Percentiles rank a stretch among this genome's conserved stretches.
Conservation (phyloP, 1,140 invertebrate species). For the Sogatella furcifera region DNA sequence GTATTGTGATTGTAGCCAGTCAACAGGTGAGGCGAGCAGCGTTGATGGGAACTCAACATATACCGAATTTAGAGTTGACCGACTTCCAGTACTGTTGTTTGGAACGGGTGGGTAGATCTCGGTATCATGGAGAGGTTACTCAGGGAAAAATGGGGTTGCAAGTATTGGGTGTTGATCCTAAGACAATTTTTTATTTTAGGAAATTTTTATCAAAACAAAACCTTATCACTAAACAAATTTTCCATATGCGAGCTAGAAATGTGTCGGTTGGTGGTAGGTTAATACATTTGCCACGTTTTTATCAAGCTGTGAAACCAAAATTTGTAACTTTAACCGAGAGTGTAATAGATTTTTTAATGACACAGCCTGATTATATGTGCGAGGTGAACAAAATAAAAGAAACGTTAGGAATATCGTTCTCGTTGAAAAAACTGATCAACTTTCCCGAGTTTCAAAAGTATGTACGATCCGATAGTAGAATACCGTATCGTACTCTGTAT, state of each 20-base stretch:
- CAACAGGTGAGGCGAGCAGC: constrained; percentile 47
- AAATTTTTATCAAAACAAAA: constrained; percentile 46
- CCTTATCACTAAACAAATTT: constrained; percentile 51
- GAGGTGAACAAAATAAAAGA: constrained; percentile 42
- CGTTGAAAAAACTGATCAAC: constrained; percentile 17
- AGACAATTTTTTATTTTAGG: constrained; percentile 53
- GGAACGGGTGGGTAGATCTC: constrained; percentile 62
- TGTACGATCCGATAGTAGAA: constrained; percentile 30
- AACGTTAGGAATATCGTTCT: constrained; percentile 31
- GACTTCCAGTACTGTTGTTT: constrained; percentile 56
- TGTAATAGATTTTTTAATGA: constrained; percentile 43
- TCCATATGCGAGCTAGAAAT: constrained; percentile 31
- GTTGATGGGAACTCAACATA: constrained; percentile 39
- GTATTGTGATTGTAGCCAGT: constrained; percentile 58
- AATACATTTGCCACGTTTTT: constrained; percentile 50
- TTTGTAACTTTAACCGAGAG: constrained; percentile 40
- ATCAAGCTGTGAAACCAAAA: constrained; percentile 42
- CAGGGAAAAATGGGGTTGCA: constrained; percentile 47
- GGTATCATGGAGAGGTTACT: constrained; percentile 58
- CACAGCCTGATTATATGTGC: constrained; percentile 38
- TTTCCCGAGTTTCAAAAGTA: constrained; percentile 26
- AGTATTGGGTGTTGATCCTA: constrained; percentile 43
- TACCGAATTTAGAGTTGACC: constrained; percentile 42
- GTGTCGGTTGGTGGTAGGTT: constrained; percentile 37
- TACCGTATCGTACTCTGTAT: constrained; percentile 46